A percentile compares a stretch with the other conserved stretches of the same genome.
phyloP scores from a whole-genome alignment of 2,113 vertebrate species.

The Semnornis frantzii region DNA sequence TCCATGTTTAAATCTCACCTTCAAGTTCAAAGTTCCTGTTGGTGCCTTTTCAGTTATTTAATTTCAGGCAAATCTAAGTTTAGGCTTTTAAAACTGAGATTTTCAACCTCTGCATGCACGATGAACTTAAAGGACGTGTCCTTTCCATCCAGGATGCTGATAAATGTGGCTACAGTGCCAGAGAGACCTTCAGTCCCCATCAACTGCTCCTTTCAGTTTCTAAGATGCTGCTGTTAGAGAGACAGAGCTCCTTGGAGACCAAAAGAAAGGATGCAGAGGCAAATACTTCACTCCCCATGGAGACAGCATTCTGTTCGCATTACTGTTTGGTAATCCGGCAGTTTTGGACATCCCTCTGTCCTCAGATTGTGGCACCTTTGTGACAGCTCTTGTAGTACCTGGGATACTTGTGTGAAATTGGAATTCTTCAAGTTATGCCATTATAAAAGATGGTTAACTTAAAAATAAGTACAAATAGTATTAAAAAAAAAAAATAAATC shows the following conservation, averaged over 20 bases:
- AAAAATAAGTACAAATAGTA: background rate
- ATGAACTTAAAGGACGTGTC: background rate
- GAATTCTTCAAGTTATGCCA: background rate
- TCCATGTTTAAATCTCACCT: background rate
- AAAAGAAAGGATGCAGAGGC: slow-evolving; percentile 48
- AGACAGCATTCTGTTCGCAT: slow-evolving; percentile 17
- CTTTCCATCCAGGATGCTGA: slow-evolving; percentile 23
- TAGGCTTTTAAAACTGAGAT: background rate
- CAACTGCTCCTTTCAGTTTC: slow-evolving; percentile 48
- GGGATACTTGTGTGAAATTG: background rate
- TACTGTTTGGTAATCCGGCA: slow-evolving; percentile 5
- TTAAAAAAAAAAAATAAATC: background rate
- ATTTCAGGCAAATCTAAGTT: background rate
- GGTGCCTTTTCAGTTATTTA: background rate
- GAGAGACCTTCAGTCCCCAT: slow-evolving; percentile 10
- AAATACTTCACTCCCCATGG: slow-evolving; percentile 34
- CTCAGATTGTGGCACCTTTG: background rate
- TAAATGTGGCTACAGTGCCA: slow-evolving; percentile 24
- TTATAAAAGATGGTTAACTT: background rate
- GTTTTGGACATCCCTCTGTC: background rate
- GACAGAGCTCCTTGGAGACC: slow-evolving; percentile 62
- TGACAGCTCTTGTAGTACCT: fast-evolving
- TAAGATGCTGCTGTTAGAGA: slow-evolving; percentile 49
- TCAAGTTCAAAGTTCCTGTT: background rate
- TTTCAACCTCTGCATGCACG: background rate